Evolutionary conservation across 2,888 invertebrate genomes (phyloP), one percentile per base, ranked within the genome.

Genomic region (Tetramorium bicarinatum): DNA sequence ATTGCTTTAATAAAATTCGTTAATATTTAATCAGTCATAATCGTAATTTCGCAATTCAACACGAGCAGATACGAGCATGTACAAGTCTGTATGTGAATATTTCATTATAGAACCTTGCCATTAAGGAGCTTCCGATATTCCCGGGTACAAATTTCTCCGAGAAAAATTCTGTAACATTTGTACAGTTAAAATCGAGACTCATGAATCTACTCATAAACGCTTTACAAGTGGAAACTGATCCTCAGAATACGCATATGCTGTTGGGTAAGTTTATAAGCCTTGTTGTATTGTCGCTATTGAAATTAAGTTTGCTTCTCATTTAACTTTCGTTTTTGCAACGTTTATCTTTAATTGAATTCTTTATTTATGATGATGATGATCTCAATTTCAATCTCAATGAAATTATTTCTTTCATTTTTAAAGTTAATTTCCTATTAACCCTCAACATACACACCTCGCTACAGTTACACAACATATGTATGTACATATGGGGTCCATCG

Each of bases 191-290:
- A 93, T 96, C 97, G 0, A 96, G 97, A 54, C 95, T 98, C 13
- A 97, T 97, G 95, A 98, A 98, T 94, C 96, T 98, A 41, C 95
- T 99, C 25, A 97, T 98, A 95, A 97, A 97, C 93, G 97, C 98
- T 3, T 95, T 99, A 34, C 97, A 97, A 95, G 97, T 97, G 66
- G 98, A 99, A 95, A 96, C 96, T 0, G 98, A 99, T 95, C 96
- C 98, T 0, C 96, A 97, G 89, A 99, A 99, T 95, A 97, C 98
- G 3, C 98, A 98, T 93, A 97, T 98, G 97, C 95, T 98, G 52
- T 95, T 99, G 54, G 97, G 97, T 96, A 93, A 91, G 87, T 87
- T 59, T 34, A 38, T 49, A 49, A 82, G 18, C 2, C 29, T 34
- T 34, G 3, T 34, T 34, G 21, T 41, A 64, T 76, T 72, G n/a